Base-by-base conservation (phyloP, 2,888 invertebrate genomes). In the Oligia latruncula region DNA sequence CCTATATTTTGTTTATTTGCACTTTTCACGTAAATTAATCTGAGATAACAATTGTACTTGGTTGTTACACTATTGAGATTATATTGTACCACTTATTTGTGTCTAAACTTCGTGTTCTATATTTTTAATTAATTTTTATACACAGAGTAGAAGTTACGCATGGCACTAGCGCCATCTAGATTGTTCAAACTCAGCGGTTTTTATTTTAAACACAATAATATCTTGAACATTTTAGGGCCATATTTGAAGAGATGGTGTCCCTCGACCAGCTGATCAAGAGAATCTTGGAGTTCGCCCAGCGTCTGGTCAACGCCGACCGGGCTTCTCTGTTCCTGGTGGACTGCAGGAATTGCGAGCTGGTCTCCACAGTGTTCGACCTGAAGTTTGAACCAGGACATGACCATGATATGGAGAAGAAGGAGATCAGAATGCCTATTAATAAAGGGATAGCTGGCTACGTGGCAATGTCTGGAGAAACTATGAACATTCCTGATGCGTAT, bases 231-330 rank as follows among this genome's bases (percentile, higher is more conserved):
- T 95, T 62, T 94, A 98, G 98, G 93, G 98, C 98, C 15, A 98
- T 99, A 91, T 99, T 99, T 92, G 98, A 98, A 96, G 98, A 99
- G 91, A 98, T 99, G 97, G 98, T 98, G 71, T 98, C 98, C 86
- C 98, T 98, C 97, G 98, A 98, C 89, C 97, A 97, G 80, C 97
- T 99, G 1, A 98, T 99, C 58, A 98, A 98, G 93, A 98, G 98
- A 92, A 98, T 99, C 81, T 98, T 99, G 97, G 98, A 98, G 92
- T 98, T 98, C 92, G 98, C 98, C 0, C 98, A 98, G 92, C 97
- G 97, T 67, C 95, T 99, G 11, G 98, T 99, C 13, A 98, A 98
- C 88, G 99, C 99, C 0, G 99, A 99, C 92, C 95, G 98, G 58
- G 98, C 98, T 0, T 98, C 98, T 0, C 95, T 99, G 40, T 99